A percentile compares a stretch with the other conserved stretches of the same genome.
phyloP scores from a whole-genome alignment of 2,797 vertebrate species.

The Helostoma temminkii region DNA sequence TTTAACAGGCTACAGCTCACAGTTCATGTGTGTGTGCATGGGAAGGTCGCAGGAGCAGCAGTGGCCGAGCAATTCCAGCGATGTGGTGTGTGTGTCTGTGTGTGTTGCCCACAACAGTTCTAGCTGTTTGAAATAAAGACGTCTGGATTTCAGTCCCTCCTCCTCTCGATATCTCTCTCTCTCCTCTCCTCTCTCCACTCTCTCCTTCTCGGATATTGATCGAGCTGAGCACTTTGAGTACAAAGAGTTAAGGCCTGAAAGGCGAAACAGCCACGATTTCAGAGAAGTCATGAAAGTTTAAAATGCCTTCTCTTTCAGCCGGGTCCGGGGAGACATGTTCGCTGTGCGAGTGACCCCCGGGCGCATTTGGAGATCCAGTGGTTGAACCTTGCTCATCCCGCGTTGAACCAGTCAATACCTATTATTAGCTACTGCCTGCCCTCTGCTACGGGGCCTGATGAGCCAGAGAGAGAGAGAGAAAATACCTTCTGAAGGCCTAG shows the following conservation, averaged over 20 bases:
- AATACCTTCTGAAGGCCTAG: constrained; percentile 76
- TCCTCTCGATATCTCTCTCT: constrained; percentile 23
- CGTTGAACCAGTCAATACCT: constrained; percentile 91
- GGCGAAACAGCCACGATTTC: constrained; percentile 83
- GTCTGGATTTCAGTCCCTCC: constrained; percentile 76
- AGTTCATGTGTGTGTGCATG: constrained; percentile 10
- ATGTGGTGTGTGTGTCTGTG: constrained; percentile 19
- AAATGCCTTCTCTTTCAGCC: constrained; percentile 85
- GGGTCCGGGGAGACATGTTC: constrained; percentile 78
- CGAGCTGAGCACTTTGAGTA: constrained; percentile 81
- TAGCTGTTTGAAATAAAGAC: constrained; percentile 83
- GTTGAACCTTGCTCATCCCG: constrained; percentile 87
- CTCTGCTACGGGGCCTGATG: constrained; percentile 84
- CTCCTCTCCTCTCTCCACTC: constrained; percentile 31
- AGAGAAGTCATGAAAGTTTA: constrained; percentile 89
- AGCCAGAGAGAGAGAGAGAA: constrained; percentile 76
- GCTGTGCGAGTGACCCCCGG: constrained; percentile 82
- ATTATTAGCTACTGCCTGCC: constrained; percentile 90
- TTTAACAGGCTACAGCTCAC: constrained; percentile 9
- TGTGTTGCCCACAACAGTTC: constrained; percentile 48
- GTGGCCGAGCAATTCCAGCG: constrained; percentile 57
- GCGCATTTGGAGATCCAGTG: constrained; percentile 87
- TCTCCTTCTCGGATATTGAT: constrained; percentile 84
- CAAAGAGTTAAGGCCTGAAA: constrained; percentile 87
- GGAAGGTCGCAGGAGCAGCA: constrained; percentile 62